Conservation (phyloP, 2,888 invertebrate species). For the Dicyrtoma fusca region DNA sequence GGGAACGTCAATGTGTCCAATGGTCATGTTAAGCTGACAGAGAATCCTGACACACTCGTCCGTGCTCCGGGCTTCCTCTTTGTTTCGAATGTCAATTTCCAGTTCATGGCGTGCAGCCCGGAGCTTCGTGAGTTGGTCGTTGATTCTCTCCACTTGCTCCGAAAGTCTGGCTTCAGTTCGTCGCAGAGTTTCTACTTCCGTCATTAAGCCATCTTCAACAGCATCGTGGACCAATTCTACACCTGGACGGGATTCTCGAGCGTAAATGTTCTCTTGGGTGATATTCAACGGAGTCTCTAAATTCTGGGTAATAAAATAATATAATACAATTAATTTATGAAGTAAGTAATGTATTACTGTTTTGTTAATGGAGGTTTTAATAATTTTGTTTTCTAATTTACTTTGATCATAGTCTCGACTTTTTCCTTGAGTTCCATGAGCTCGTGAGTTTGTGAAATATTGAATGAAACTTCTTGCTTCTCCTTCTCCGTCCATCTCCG, state of each 20-base stretch:
- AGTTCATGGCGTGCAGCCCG: constrained; percentile 52
- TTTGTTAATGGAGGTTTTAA: too few species aligned
- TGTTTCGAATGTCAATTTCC: constrained; percentile 53
- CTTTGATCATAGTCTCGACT: constrained; percentile 50
- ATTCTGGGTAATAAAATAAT: constrained; percentile 66
- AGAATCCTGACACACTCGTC: constrained; percentile 54
- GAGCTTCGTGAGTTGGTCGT: constrained; percentile 46
- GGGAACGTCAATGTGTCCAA: constrained; percentile 15
- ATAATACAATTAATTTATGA: too few species aligned
- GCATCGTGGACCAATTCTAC: constrained; percentile 89
- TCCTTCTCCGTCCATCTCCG: constrained; percentile 50
- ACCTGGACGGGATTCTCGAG: constrained; percentile 83
- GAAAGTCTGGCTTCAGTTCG: constrained; percentile 47
- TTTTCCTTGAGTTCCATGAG: constrained; percentile 51
- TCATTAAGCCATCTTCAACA: constrained; percentile 81
- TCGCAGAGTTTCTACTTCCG: constrained; percentile 65
- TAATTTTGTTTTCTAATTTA: too few species aligned
- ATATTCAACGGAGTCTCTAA: constrained; percentile 90
- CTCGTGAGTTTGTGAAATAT: constrained; percentile 52
- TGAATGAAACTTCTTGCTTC: constrained; percentile 48
- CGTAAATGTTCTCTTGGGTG: constrained; percentile 90
- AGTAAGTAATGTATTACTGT: too few species aligned
- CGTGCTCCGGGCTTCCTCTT: constrained; percentile 50
- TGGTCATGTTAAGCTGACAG: constrained; percentile 44
- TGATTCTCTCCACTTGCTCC: constrained; percentile 46